Conservation (phyloP, 1,140 invertebrate genomes). For the Oedothorax gibbosus region DNA sequence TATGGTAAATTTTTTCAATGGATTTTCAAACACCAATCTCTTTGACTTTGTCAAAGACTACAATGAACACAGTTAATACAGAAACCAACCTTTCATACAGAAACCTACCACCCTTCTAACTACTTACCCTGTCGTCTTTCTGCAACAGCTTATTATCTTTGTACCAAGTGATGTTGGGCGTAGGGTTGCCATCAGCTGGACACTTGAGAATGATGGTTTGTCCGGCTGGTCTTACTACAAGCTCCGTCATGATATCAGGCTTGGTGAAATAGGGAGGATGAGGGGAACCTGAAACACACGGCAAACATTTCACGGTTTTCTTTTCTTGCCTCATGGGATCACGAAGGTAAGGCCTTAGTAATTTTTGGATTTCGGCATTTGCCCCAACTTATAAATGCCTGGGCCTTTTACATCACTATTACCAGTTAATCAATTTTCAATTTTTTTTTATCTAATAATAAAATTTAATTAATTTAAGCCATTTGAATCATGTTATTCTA, state of each 20-base stretch:
- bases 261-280: neutral
- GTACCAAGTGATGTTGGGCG: conserved; percentile 82
- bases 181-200: conserved; percentile 76
- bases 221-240: conserved; percentile 76
- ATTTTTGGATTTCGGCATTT: neutral
- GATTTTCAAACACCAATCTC: no score
- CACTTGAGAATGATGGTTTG: conserved; percentile 77
- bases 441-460: no score
- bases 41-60: no score
- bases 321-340: no score
- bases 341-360: neutral
- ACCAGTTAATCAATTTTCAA: no score
- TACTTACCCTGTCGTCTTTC: neutral
- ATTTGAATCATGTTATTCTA: neutral
- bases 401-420: no score
- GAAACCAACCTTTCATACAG: no score
- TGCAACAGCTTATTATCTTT: conserved; percentile 75
- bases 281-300: neutral
- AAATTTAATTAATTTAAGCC: neutral
- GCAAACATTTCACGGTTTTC: neutral
- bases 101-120: no score
- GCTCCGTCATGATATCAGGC: neutral
- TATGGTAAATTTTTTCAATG: no score
- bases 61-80: no score
- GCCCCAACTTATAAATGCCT: neutral